Percentiles rank a stretch among this genome's conserved stretches.
Conservation (phyloP, 2,113 vertebrate genomes). For the Cebus imitator region DNA sequence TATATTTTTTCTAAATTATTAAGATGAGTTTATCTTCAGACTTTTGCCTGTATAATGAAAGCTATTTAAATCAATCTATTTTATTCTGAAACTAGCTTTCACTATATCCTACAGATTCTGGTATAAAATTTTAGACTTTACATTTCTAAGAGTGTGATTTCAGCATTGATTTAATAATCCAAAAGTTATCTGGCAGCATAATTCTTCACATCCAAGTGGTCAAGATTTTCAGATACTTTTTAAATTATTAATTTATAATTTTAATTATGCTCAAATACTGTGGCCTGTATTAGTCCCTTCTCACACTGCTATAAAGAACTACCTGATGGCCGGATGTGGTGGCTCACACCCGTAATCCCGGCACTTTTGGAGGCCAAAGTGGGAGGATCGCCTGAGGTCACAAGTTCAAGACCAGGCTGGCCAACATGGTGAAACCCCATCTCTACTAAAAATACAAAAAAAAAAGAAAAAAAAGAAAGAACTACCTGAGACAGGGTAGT, state of each 20-base stretch:
- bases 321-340: no score
- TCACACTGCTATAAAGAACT: no score
- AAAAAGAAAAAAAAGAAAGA: no score
- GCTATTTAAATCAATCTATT: slow-evolving; percentile 1
- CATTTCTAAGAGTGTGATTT: background rate
- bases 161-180: background rate
- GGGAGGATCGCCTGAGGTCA: no score
- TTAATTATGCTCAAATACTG: background rate
- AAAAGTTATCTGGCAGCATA: background rate
- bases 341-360: no score
- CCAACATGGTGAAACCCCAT: no score
- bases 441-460: no score
- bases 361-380: no score
- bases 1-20: background rate
- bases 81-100: background rate
- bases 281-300: background rate
- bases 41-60: background rate
- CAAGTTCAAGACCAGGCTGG: no score
- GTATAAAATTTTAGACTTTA: background rate
- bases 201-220: background rate
- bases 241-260: background rate
- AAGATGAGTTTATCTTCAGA: background rate
- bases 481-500: no score
- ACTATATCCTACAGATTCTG: background rate
- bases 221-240: background rate